Evolutionary conservation across 2,888 invertebrate species (phyloP), one percentile per base, ranked within the genome.

Genomic region (Gerris lacustris): DNA sequence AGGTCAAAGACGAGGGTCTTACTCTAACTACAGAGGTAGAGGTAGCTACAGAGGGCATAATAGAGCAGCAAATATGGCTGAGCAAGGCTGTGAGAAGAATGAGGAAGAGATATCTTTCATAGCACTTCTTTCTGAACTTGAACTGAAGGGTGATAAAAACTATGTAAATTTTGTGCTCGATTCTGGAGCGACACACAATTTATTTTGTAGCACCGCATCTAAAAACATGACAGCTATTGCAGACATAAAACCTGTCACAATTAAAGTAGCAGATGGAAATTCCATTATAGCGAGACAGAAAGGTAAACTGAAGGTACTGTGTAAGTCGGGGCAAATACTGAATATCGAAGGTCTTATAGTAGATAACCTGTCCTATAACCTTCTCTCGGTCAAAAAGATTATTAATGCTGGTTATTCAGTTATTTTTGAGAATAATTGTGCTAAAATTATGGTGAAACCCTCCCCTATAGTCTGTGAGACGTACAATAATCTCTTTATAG

Each of bases 231-330:
- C 47, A 7, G 17, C 18, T 6, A 31, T 69, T 17, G 63, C 15
- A 7, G 63, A 69, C 5, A 69, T 69, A 9, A 6, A 7, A 11
- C 69, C 69, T 15, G 43, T 69, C 17, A 6, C 6, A 11, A 69
- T 69, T 11, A 69, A 44, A 63, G 62, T 69, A 44, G 69, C 69
- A 6, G 63, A 69, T 43, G 69, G 69, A 9, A 15, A 69, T 6
- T 15, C 15, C 5, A 69, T 69, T 6, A 15, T 7, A 15, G 69
- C 69, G 6, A 69, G 6, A 7, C n/a, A 63, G 43, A 17, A 69
- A 45, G 69, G 69, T 69, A 69, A 6, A n/a, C 31, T 69, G n/a
- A n/a, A 63, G 6, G 18, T 69, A 31, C 17, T n/a, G 15, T 55
- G 63, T 63, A n/a, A 55, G 15, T 18, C 47, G 63, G 62, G 6